Evolutionary conservation across 1,140 invertebrate genomes (phyloP).

Genomic region (Drosophila santomea): DNA sequence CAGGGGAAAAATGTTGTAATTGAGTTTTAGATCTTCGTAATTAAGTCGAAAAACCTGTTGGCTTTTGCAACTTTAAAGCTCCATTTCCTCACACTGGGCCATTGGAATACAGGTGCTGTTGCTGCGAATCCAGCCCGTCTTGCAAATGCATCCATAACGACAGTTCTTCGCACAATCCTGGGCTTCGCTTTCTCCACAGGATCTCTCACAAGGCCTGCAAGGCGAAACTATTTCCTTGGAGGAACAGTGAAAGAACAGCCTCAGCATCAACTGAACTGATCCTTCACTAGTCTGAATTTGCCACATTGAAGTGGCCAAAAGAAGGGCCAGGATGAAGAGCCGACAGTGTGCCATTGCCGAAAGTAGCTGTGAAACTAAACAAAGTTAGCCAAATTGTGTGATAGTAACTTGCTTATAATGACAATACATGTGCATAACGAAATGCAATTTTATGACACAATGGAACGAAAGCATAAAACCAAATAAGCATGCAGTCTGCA

Average conservation of each 20-base stretch:
- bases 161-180: not conserved
- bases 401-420: not conserved
- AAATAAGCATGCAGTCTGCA: not conserved
- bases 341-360: not conserved
- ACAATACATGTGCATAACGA: not conserved
- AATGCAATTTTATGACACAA: not conserved
- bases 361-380: not conserved
- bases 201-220: not conserved
- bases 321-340: not conserved
- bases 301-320: not conserved
- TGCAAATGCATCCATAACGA: not conserved
- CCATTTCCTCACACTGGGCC: not conserved
- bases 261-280: not conserved
- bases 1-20: conserved; percentile 45
- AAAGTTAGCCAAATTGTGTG: too few relatives aligned
- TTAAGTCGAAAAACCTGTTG: conserved; percentile 16
- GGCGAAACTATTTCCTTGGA: not conserved
- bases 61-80: not conserved
- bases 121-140: not conserved
- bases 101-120: not conserved
- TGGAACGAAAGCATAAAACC: not conserved
- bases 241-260: not conserved
- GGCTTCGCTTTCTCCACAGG: not conserved
- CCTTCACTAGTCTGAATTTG: not conserved
- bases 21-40: conserved; percentile 36